Base-by-base conservation (phyloP, 2,113 vertebrate species). In the Struthio camelus region DNA sequence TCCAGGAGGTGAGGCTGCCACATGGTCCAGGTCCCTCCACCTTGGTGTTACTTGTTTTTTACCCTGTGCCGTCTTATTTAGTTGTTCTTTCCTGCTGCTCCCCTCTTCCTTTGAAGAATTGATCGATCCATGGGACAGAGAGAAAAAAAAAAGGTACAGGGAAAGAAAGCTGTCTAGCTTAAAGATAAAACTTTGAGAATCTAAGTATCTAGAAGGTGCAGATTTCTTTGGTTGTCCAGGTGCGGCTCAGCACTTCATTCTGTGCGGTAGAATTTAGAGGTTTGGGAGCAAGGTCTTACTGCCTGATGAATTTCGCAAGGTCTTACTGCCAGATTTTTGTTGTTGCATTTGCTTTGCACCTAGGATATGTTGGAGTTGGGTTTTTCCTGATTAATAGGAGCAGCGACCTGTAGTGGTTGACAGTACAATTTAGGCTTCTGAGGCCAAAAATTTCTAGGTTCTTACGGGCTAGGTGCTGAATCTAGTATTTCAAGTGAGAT, bases 1-100 rank as follows among this genome's bases (percentile, higher is more conserved):
- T 99, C 95, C 99, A 99, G 16, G 98, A 99, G 99, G 99, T 99
- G 91, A 98, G 88, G 36, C 6, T 75, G 4, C 25, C 1, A 1
- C 24, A 0, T 9, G 34, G 17, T 80, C 30, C 50, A 9, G 8
- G 32, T 70, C 36, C 2, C 22, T 28, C 8, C 46, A 4, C 38
- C 7, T 50, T 8, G 16, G 3, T 24, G 27, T 85, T 36, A 36
- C 2, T 5, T 69, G 61, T 79, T 16, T 17, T 12, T 61, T 81
- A 36, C 10, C 14, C 19, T 42, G 30, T 88, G 20, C 8, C 30
- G 11, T 34, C 3, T 44, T 17, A 53, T 71, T 53, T n/a, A 89
- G 27, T 17, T 25, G 14, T 58, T 77, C 12, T 32, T 3, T 44
- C 4, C 2, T 19, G 50, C n/a, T 11, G 46, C 14, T 23, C 7